Evolutionary conservation across 2,797 vertebrate species (phyloP).

Genomic region (Darevskia nairensis): DNA sequence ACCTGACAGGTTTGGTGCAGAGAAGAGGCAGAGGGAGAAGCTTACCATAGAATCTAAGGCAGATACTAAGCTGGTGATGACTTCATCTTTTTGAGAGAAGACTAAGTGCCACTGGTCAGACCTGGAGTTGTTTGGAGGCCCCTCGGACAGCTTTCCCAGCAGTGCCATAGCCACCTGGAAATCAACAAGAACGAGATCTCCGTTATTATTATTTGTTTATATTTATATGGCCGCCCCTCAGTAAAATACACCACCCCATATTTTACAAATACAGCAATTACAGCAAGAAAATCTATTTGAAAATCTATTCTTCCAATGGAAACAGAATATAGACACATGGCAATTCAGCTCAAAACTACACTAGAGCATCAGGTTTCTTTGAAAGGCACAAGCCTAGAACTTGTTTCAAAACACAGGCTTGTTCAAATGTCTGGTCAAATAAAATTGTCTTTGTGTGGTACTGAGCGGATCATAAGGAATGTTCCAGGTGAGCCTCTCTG

Average conservation of each 20-base stretch:
- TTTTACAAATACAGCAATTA: not conserved
- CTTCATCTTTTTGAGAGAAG: constrained; percentile 90
- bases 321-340: not conserved
- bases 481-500: too few species aligned
- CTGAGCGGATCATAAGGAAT: too few species aligned
- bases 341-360: too few species aligned
- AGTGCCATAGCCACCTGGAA: constrained; percentile 91
- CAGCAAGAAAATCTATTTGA: not conserved
- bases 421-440: not conserved
- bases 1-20: too few species aligned
- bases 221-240: not conserved
- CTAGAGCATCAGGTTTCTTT: not conserved
- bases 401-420: not conserved
- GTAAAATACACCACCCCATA: not conserved
- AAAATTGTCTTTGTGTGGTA: not conserved
- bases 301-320: not conserved
- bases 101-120: constrained; percentile 81
- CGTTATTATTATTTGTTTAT: not conserved
- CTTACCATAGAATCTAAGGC: constrained; percentile 98
- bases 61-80: constrained; percentile 97
- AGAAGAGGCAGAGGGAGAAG: not conserved
- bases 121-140: constrained; percentile 84
- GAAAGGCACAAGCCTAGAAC: not conserved
- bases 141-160: constrained; percentile 90
- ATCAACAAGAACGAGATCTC: fast-evolving